Percentiles rank a stretch among this genome's conserved stretches.
Evolutionary conservation across 2,888 invertebrate genomes (phyloP).

Genomic region (Eilema griseolum): DNA sequence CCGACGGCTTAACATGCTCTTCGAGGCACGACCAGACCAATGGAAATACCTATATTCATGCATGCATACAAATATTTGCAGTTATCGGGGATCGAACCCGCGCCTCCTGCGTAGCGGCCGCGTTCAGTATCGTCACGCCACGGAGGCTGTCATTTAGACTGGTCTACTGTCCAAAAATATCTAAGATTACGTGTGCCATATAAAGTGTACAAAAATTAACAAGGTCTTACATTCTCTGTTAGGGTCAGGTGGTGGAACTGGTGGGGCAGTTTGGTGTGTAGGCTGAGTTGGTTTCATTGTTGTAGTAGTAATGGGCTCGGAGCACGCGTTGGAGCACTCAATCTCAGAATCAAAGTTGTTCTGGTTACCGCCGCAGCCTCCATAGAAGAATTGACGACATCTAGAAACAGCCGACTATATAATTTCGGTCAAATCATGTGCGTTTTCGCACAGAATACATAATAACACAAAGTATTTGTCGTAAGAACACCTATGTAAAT

Average conservation of each 20-base stretch:
- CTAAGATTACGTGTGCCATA: background rate
- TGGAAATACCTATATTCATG: no score
- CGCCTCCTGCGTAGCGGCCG: no score
- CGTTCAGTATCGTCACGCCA: no score
- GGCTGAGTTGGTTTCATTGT: conserved; percentile 15
- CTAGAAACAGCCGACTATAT: conserved; percentile 50
- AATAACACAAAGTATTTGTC: no score
- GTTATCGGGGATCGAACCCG: no score
- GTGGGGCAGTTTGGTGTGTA: conserved; percentile 22
- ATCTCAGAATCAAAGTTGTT: conserved; percentile 91
- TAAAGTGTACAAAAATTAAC: background rate
- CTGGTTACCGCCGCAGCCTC: conserved; percentile 96
- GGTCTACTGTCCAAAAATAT: background rate
- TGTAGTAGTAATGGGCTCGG: conserved; percentile 52
- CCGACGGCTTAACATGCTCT: no score
- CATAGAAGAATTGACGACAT: conserved; percentile 95
- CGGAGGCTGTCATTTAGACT: no score
- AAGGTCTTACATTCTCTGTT: conserved; percentile 1
- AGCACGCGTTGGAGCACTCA: conserved; percentile 85
- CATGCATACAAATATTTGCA: no score
- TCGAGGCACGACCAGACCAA: no score
- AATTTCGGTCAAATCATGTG: no score
- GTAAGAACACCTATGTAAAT: no score
- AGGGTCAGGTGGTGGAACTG: conserved; percentile 7
- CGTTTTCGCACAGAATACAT: no score